Evolutionary conservation across 2,888 invertebrate species (phyloP).

Genomic region (Scaptomyza tumidula): DNA sequence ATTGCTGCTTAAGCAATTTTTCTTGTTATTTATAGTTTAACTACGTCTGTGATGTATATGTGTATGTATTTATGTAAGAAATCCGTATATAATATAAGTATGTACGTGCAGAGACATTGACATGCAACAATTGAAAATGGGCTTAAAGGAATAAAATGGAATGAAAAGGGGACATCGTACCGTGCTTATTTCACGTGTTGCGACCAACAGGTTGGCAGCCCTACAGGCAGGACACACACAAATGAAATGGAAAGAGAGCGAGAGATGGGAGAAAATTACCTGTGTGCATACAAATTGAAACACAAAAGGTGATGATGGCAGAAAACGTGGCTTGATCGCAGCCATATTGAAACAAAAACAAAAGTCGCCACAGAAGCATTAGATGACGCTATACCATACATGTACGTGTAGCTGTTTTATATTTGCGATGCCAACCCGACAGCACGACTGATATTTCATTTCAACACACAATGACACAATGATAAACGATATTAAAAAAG

Average conservation of each 20-base stretch:
- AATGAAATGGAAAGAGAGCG: background rate
- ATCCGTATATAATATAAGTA: background rate
- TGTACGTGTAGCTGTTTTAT: conserved; percentile 17
- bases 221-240: conserved; percentile 19
- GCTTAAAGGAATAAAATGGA: background rate
- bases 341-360: conserved; percentile 60
- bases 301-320: conserved; percentile 10
- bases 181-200: conserved; percentile 34
- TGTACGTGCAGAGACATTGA: background rate
- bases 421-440: conserved; percentile 57
- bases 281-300: conserved; percentile 10
- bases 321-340: conserved; percentile 68
- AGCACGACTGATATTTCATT: conserved; percentile 36
- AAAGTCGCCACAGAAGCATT: conserved; percentile 32
- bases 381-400: conserved; percentile 43
- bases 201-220: conserved; percentile 46
- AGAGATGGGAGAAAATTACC: background rate
- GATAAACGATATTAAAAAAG: conserved; percentile 62
- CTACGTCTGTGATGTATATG: conserved; percentile 12
- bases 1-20: conserved; percentile 2
- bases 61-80: background rate
- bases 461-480: conserved; percentile 38
- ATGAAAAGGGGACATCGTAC: background rate
- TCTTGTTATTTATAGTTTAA: conserved; percentile 43
- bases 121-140: conserved; percentile 2